phyloP scores from a whole-genome alignment of 1,140 invertebrate genomes.

The Brachionus manjavacas region DNA sequence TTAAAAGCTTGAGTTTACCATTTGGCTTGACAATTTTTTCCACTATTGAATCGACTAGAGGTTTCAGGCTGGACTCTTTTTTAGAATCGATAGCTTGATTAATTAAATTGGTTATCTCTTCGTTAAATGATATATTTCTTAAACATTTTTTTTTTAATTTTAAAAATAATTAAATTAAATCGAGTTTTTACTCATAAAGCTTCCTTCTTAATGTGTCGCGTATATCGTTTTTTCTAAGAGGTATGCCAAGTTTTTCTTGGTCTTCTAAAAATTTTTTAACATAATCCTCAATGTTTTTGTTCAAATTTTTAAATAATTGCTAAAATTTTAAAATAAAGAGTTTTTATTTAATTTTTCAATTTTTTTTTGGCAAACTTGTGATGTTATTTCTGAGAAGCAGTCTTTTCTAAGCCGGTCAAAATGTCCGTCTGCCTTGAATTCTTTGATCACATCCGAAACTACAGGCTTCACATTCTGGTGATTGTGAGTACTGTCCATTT shows the following conservation, averaged over 20 bases:
- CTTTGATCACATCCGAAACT: conserved; percentile 7
- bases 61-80: background rate
- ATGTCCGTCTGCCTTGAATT: conserved; percentile 27
- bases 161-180: background rate
- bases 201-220: background rate
- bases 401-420: conserved; percentile 36
- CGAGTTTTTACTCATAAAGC: background rate
- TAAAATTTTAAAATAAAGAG: background rate
- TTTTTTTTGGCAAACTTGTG: background rate
- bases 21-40: conserved; percentile 7
- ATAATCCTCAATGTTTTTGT: conserved; percentile 17
- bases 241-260: background rate
- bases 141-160: background rate
- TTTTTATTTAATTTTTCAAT: background rate
- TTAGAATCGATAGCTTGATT: conserved; percentile 24
- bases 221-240: background rate
- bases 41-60: background rate
- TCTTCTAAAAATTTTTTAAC: background rate
- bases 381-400: background rate
- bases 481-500: background rate
- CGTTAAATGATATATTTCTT: conserved; percentile 15
- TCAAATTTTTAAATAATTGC: conserved; percentile 30
- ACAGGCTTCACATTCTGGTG: background rate
- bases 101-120: conserved; percentile 5
- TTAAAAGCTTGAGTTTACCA: background rate